A percentile compares a stretch with the other conserved stretches of the same genome.
Conservation (phyloP, 2,797 vertebrate genomes). For the Rhinella marina region DNA sequence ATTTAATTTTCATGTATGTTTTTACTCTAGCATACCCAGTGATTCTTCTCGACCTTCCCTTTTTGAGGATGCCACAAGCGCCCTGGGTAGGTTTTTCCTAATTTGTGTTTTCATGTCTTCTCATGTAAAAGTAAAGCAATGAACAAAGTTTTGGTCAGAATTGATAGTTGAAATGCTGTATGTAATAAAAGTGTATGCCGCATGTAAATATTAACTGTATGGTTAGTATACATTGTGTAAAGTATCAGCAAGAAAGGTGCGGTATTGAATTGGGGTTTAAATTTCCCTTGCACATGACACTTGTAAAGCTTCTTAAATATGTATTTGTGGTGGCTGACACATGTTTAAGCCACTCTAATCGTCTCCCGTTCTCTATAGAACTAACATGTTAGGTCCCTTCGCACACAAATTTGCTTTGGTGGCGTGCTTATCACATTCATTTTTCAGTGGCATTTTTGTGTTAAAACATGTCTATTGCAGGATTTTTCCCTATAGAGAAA, state of each 20-base stretch:
- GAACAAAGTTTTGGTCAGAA: no score
- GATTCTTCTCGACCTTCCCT: constrained; percentile 85
- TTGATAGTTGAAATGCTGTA: not conserved
- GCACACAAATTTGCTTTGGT: no score
- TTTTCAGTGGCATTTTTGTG: no score
- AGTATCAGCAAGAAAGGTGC: not conserved
- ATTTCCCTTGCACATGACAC: not conserved
- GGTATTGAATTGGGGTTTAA: not conserved
- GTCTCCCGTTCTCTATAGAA: no score
- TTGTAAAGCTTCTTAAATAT: no score
- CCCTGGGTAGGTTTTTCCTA: constrained; percentile 82
- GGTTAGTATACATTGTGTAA: not conserved
- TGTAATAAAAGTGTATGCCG: not conserved
- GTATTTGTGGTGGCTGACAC: no score
- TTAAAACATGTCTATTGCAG: no score
- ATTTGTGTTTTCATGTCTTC: not conserved
- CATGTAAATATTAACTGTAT: not conserved
- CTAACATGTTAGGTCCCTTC: no score
- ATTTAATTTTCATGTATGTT: constrained; percentile 3
- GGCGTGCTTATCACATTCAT: no score
- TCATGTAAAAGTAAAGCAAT: not conserved
- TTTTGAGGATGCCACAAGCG: constrained; percentile 94
- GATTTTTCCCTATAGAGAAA: no score
- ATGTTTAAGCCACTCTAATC: no score
- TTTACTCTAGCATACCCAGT: constrained; percentile 79